A percentile compares a stretch with the other conserved stretches of the same genome.
These are phyloP conservation scores for Brienomyrus longianalis DNA, from an alignment of 2,113 vertebrate genomes.

Conservation along the genomic window DNA sequence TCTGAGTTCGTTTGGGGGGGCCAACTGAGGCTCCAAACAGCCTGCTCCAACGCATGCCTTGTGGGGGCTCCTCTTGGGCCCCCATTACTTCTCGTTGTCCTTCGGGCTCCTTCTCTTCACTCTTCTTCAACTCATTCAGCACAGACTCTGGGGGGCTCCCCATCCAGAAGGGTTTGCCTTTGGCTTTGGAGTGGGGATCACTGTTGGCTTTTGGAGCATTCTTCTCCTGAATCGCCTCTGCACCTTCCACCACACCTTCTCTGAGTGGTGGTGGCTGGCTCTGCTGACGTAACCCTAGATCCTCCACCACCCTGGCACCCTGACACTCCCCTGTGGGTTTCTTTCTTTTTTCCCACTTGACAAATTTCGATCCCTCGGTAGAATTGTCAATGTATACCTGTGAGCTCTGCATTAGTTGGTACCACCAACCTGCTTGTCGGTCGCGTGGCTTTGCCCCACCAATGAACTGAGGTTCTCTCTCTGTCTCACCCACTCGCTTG, in stretches of 20 bases:
- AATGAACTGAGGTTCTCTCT: constrained; percentile 35
- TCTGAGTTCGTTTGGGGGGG: constrained; percentile 35
- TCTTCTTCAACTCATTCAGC: constrained; percentile 59
- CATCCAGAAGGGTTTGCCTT: constrained; percentile 70
- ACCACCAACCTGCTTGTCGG: constrained; percentile 90
- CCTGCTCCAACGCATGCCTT: constrained; percentile 57
- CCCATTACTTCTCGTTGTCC: constrained; percentile 27
- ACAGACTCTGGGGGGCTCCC: constrained; percentile 74
- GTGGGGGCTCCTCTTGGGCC: constrained; percentile 49
- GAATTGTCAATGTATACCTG: constrained; percentile 92
- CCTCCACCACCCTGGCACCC: constrained; percentile 31
- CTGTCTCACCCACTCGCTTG: constrained; percentile 31
- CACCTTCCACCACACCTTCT: constrained; percentile 67
- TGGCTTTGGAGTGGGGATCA: constrained; percentile 35
- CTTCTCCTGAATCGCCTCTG: constrained; percentile 60
- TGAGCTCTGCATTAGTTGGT: constrained; percentile 97
- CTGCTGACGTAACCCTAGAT: constrained; percentile 41
- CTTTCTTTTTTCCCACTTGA: constrained; percentile 54
- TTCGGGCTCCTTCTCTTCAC: constrained; percentile 51
- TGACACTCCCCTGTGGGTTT: constrained; percentile 28
- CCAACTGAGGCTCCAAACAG: constrained; percentile 58
- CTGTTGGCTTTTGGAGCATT: constrained; percentile 30
- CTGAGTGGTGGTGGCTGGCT: constrained; percentile 54
- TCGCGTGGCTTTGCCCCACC: constrained; percentile 49
- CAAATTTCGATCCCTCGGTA: constrained; percentile 67